Conservation (phyloP, 2,797 vertebrate species). For the Acrossocheilus fasciatus region DNA sequence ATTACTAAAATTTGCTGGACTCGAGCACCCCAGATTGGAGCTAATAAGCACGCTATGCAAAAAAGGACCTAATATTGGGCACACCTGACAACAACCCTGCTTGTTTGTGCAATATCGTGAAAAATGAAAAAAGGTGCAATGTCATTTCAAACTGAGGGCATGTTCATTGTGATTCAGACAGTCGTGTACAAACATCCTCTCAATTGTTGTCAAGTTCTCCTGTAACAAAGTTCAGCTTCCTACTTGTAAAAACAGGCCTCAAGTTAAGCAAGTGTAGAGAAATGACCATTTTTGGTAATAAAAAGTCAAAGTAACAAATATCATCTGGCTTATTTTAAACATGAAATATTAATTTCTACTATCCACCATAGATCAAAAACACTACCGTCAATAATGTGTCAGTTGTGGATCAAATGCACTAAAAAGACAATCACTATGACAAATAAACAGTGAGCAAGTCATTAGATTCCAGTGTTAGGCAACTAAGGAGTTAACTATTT, state of each 20-base stretch:
- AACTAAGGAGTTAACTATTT: neutral
- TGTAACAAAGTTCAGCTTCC: slow-evolving; percentile 52
- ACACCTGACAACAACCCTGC: neutral
- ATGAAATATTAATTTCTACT: neutral
- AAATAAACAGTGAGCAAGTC: neutral
- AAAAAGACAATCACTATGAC: neutral
- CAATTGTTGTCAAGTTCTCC: slow-evolving; percentile 54
- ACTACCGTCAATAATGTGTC: neutral
- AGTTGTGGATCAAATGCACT: neutral
- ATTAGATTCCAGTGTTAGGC: neutral
- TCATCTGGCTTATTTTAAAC: neutral
- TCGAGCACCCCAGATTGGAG: neutral
- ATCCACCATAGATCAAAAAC: neutral
- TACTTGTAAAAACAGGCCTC: slow-evolving; percentile 41
- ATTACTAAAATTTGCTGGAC: neutral
- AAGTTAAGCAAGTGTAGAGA: slow-evolving; percentile 16
- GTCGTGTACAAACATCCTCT: slow-evolving; percentile 6
- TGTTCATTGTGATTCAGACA: slow-evolving; percentile 11
- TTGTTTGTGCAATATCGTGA: neutral
- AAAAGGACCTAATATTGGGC: neutral
- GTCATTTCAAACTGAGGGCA: neutral
- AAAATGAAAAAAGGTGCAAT: neutral
- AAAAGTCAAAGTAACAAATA: neutral
- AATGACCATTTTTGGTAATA: neutral
- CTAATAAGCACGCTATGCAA: neutral